Evolutionary conservation across 2,113 vertebrate genomes (phyloP).

Genomic region (Nothocercus nigrocapillus): DNA sequence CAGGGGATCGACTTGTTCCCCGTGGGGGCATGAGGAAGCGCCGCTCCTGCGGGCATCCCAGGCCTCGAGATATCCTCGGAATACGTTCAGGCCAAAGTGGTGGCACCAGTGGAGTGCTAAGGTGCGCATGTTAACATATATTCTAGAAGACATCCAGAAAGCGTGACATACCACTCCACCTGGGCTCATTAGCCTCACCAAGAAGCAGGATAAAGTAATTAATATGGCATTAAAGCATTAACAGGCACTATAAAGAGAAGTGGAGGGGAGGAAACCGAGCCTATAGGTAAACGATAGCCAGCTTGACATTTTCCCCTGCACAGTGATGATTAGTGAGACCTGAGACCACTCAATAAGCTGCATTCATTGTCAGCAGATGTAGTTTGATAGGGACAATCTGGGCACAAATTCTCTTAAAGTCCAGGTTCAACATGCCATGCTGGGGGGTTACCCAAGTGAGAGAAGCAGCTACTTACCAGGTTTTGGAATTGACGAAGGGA

Average conservation of each 20-base stretch:
- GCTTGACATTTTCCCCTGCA: neutral
- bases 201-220: neutral
- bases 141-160: neutral
- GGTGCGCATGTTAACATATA: neutral
- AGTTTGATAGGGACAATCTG: neutral
- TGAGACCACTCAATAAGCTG: neutral
- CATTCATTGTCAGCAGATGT: neutral
- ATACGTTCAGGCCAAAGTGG: neutral
- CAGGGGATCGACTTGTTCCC: rapidly evolving
- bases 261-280: neutral
- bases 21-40: no score
- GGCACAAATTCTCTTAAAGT: neutral
- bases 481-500: neutral
- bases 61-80: rapidly evolving
- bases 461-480: neutral
- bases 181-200: rapidly evolving
- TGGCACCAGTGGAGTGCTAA: neutral
- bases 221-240: neutral
- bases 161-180: neutral
- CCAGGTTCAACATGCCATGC: neutral
- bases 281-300: rapidly evolving
- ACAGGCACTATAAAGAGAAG: neutral
- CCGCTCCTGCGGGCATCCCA: rapidly evolving
- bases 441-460: neutral
- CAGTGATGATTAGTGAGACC: neutral